Evolutionary conservation across 2,797 vertebrate species (phyloP).

Genomic region (Pseudopleuronectes americanus): DNA sequence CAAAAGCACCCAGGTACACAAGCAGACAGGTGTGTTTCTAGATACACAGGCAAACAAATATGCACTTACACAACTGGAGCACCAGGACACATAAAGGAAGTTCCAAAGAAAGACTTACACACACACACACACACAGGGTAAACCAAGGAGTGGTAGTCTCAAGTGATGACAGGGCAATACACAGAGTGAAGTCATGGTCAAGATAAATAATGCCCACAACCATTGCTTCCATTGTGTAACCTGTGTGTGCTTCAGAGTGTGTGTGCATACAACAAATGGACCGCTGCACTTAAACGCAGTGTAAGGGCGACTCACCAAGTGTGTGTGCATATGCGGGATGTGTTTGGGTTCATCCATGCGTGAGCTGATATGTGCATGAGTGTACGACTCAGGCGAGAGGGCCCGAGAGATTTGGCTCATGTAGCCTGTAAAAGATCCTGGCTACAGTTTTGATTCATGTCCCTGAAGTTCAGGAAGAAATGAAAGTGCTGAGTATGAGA

Average conservation of each 20-base stretch:
- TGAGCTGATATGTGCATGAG: neutral
- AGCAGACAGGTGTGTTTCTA: constrained; percentile 16
- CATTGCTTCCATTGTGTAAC: constrained; percentile 25
- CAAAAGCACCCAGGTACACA: constrained; percentile 18
- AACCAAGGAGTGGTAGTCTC: constrained; percentile 18
- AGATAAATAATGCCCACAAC: constrained; percentile 40
- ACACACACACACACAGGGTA: constrained; percentile 2
- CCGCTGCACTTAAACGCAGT: too few relatives aligned
- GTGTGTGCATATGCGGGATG: neutral
- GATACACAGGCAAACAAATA: constrained; percentile 15
- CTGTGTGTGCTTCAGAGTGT: neutral
- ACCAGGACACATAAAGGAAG: constrained; percentile 11
- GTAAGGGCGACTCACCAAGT: neutral
- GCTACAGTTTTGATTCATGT: constrained; percentile 34
- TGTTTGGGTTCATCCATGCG: neutral
- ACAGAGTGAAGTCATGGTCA: constrained; percentile 12
- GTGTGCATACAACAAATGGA: neutral
- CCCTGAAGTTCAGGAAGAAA: constrained; percentile 5
- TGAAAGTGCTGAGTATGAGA: constrained; percentile 39
- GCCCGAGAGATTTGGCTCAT: neutral
- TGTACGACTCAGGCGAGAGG: neutral
- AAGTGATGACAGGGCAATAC: constrained; percentile 28
- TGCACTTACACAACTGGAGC: constrained; percentile 5
- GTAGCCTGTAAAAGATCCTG: constrained; percentile 6
- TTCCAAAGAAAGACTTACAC: constrained; percentile 2